These are phyloP conservation scores for Apamea monoglypha DNA, from an alignment of 2,888 invertebrate species.

Conservation along the genomic window DNA sequence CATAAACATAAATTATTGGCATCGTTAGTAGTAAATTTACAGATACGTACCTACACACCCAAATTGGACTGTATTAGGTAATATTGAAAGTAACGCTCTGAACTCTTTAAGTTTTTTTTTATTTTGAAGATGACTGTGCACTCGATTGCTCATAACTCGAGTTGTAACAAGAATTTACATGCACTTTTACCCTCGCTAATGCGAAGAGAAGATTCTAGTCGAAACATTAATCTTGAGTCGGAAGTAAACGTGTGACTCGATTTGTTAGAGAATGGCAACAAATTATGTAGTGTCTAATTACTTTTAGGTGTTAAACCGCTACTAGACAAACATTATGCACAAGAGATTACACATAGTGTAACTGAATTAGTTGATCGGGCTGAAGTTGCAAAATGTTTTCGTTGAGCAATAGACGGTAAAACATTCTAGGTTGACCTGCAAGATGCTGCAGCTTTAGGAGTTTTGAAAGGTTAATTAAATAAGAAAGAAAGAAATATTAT, in stretches of 20 bases:
- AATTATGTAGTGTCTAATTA: conserved; percentile 32
- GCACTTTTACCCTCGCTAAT: conserved; percentile 42
- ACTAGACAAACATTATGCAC: conserved; percentile 16
- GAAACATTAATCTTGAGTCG: conserved; percentile 39
- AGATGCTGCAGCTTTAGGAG: not conserved
- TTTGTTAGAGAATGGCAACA: conserved; percentile 39
- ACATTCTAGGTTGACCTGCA: not conserved
- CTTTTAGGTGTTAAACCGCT: conserved; percentile 27
- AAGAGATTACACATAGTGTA: conserved; percentile 14
- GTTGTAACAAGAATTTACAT: conserved; percentile 20
- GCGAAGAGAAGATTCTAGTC: conserved; percentile 38
- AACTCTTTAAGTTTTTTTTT: not conserved
- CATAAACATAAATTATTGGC: not conserved
- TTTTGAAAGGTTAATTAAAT: not conserved
- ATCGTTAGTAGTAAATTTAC: not conserved
- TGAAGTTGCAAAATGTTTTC: conserved; percentile 10
- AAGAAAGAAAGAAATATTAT: not conserved
- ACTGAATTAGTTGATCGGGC: not conserved
- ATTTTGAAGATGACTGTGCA: conserved; percentile 32
- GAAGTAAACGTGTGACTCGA: conserved; percentile 52
- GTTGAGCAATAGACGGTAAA: conserved; percentile 22
- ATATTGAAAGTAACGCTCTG: not conserved
- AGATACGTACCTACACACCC: not conserved
- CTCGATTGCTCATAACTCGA: not conserved
- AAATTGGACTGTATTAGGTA: conserved; percentile 7